Conservation (phyloP, 2,797 vertebrate genomes). For the Scolopax bukidnonensis region DNA sequence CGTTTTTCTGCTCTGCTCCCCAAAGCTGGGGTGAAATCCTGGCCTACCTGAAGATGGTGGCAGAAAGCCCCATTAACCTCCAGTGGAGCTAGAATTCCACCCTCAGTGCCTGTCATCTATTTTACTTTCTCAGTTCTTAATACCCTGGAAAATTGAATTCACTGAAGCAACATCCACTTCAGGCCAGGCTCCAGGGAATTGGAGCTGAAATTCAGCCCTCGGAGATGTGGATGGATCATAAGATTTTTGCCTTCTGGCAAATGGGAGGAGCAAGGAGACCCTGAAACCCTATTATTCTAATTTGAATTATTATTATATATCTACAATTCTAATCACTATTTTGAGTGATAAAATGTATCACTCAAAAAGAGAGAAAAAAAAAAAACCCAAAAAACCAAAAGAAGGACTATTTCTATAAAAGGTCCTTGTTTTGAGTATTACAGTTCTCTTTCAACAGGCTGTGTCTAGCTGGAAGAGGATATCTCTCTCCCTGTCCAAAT, state of each 20-base stretch:
- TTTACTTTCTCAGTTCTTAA: slow-evolving; percentile 22
- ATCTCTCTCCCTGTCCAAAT: not conserved
- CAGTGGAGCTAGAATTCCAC: not conserved
- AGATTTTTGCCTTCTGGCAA: not conserved
- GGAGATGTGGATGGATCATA: not conserved
- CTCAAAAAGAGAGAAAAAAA: not conserved
- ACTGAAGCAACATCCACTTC: slow-evolving; percentile 16
- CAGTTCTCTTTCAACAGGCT: not conserved
- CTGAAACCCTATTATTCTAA: not conserved
- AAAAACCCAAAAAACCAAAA: not conserved
- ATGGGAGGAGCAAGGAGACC: not conserved
- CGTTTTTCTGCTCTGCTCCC: not conserved
- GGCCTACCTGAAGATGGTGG: not conserved
- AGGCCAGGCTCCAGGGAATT: slow-evolving; percentile 10
- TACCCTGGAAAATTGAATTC: slow-evolving; percentile 52
- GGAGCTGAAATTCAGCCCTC: not conserved
- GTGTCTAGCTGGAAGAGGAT: not conserved
- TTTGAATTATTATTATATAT: too few relatives aligned
- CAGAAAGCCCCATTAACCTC: slow-evolving; percentile 29
- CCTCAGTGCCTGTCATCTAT: not conserved
- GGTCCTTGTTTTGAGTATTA: not conserved
- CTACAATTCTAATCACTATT: too few relatives aligned
- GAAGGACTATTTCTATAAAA: not conserved
- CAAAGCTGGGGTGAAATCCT: not conserved
- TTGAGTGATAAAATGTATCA: not conserved